Evolutionary conservation across 2,888 invertebrate species (phyloP), one percentile per base, ranked within the genome.

Genomic region (Aquatica leii): DNA sequence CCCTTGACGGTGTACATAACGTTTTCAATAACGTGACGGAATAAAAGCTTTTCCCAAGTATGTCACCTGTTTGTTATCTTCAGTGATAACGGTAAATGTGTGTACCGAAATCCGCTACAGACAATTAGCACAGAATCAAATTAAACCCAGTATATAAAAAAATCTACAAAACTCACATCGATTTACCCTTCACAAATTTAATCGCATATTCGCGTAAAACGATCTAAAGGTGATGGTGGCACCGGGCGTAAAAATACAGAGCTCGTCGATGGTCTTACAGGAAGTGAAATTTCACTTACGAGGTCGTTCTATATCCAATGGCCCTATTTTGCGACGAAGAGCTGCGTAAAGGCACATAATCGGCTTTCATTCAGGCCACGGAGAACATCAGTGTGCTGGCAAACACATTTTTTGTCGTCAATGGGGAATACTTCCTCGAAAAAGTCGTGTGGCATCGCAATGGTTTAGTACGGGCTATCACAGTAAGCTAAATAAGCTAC

Each of bases 291-390:
- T n/a, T n/a, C n/a, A n/a, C n/a, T n/a, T n/a, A n/a, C n/a, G n/a
- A n/a, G n/a, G n/a, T 31, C 5, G 31, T 31, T 31, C 31, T 70
- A 15, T 69, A 57, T 40, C 69, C 69, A 6, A 24, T 59, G 40
- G 31, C 61, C n/a, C n/a, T n/a, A n/a, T n/a, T n/a, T n/a, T n/a
- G n/a, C n/a, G n/a, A n/a, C n/a, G n/a, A n/a, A n/a, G 70, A 68
- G 15, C 68, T 69, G 69, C 69, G 67, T 6, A 73, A 73, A 49
- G 62, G 63, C 14, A 61, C 51, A 35, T 69, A 68, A 54, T 72
- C 69, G n/a, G 15, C 48, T 8, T 56, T 66, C 12, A 65, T 58
- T 54, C 20, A 24, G 18, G 43, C 51, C 55, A 65, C 65, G 11
- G 15, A 5, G 1, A 24, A 31, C 24, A 6, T 24, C 24, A 12